A percentile compares a stretch with the other conserved stretches of the same genome.
Evolutionary conservation across 2,113 vertebrate species (phyloP).

Genomic region (Micronisus gabar): DNA sequence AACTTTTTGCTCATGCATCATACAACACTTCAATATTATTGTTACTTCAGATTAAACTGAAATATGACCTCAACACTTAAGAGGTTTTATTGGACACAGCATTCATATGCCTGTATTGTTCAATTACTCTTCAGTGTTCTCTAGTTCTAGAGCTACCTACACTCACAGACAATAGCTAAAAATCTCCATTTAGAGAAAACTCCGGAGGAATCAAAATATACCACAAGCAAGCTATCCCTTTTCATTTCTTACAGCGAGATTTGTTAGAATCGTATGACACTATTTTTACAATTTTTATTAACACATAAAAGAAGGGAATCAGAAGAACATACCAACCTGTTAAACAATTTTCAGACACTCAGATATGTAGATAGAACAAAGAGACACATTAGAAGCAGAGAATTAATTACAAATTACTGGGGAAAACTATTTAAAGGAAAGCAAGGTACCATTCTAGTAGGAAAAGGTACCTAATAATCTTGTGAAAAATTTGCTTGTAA

Average conservation of each 20-base stretch:
- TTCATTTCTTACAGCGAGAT: not conserved
- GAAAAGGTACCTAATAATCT: not conserved
- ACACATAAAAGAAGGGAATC: not conserved
- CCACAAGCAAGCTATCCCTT: not conserved
- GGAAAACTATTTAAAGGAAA: not conserved
- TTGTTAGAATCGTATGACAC: not conserved
- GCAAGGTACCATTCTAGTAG: not conserved
- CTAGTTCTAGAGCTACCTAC: not conserved
- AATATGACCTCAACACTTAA: not conserved
- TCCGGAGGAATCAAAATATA: not conserved
- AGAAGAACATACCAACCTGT: not conserved
- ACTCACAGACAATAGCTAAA: not conserved
- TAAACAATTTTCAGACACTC: not conserved
- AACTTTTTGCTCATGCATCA: not conserved
- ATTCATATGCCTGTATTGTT: not conserved
- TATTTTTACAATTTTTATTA: not conserved
- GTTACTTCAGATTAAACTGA: not conserved
- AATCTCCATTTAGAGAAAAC: not conserved
- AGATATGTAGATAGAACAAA: not conserved
- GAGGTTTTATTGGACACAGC: not conserved
- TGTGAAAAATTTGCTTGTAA: not conserved
- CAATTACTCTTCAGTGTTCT: not conserved
- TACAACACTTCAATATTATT: not conserved
- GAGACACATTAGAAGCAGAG: not conserved
- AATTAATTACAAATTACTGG: not conserved